Conservation (phyloP, 2,888 invertebrate species). For the Itoplectis maculator region DNA sequence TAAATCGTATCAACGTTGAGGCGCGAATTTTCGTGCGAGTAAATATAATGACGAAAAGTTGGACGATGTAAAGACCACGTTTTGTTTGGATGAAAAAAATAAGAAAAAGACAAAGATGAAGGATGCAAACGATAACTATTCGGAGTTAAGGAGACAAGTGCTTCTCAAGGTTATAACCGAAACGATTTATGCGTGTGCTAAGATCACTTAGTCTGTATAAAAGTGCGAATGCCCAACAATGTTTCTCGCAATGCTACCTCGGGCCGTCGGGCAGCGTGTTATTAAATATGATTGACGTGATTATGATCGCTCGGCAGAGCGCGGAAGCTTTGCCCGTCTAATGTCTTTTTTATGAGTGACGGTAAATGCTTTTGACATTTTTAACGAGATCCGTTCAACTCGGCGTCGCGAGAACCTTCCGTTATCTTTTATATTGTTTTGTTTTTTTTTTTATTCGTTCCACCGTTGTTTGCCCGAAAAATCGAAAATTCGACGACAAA, state of each 20-base stretch:
- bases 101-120: too few relatives aligned
- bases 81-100: not conserved
- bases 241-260: too few relatives aligned
- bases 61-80: not conserved
- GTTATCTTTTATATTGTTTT: too few relatives aligned
- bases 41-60: slow-evolving; percentile 1
- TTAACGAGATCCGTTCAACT: too few relatives aligned
- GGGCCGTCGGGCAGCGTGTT: not conserved
- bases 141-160: slow-evolving; percentile 59
- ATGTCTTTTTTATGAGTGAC: too few relatives aligned
- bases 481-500: too few relatives aligned
- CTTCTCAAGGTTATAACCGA: slow-evolving; percentile 52
- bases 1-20: not conserved
- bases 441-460: too few relatives aligned
- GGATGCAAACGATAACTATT: slow-evolving; percentile 28
- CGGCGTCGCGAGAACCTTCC: too few relatives aligned
- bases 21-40: not conserved
- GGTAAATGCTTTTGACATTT: too few relatives aligned
- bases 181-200: not conserved
- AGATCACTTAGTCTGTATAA: not conserved
- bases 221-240: not conserved
- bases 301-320: not conserved
- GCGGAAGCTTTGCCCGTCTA: not conserved
- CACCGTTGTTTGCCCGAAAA: too few relatives aligned
- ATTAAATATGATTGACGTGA: not conserved